Evolutionary conservation across 1,140 invertebrate genomes (phyloP).

Genomic region (Formica exsecta): DNA sequence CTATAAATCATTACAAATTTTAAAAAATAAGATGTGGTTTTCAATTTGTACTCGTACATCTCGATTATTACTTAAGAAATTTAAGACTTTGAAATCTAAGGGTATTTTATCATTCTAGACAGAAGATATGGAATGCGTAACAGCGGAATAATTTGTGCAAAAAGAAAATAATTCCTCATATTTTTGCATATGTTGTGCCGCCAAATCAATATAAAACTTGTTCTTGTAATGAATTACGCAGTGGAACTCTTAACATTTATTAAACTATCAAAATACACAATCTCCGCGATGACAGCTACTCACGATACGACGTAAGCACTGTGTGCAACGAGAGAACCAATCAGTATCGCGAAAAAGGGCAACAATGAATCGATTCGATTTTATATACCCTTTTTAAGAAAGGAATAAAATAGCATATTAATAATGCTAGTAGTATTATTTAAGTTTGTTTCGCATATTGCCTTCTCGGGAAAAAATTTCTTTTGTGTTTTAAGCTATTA

Average conservation of each 20-base stretch:
- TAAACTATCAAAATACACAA: no score
- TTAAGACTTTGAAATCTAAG: not conserved
- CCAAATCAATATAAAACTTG: no score
- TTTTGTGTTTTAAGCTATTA: not conserved
- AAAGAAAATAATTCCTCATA: not conserved
- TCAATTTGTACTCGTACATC: not conserved
- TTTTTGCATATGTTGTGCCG: no score
- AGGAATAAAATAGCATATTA: constrained; percentile 37
- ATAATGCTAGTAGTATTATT: constrained; percentile 50
- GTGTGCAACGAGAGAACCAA: no score
- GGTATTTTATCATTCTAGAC: not conserved
- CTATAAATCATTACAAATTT: constrained; percentile 6
- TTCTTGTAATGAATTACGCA: no score
- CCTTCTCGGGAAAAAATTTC: not conserved
- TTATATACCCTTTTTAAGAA: no score
- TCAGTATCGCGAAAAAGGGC: no score
- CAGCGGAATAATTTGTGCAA: not conserved
- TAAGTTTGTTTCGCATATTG: constrained; percentile 28
- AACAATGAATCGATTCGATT: no score
- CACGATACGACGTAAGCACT: no score
- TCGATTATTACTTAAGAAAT: constrained; percentile 21
- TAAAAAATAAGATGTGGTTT: not conserved
- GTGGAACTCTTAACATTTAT: no score
- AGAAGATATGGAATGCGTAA: not conserved
- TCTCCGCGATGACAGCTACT: no score